Percentiles rank a stretch among this genome's conserved stretches.
These are phyloP conservation scores for Dioctria linearis DNA, from an alignment of 2,888 invertebrate genomes.

Conservation along the genomic window DNA sequence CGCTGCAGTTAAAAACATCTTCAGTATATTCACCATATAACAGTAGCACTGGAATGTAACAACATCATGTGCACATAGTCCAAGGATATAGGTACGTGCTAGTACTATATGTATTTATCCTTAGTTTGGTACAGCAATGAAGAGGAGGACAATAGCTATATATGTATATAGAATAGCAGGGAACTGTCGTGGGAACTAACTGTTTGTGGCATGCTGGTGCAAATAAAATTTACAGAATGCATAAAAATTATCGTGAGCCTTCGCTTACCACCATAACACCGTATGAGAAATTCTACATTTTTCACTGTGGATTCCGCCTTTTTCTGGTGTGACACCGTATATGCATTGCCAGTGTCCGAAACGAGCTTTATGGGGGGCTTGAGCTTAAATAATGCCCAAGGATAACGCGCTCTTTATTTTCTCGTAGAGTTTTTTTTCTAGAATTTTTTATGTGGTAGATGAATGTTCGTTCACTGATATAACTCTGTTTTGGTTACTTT, in stretches of 20 bases:
- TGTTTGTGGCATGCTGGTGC: constrained; percentile 22
- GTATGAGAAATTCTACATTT: neutral
- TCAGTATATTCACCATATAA: neutral
- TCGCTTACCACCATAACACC: constrained; percentile 5
- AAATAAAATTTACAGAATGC: constrained; percentile 34
- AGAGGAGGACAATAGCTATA: neutral
- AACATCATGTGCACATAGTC: neutral
- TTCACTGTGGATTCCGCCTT: neutral
- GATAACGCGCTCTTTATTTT: constrained; percentile 1
- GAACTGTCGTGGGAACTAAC: neutral
- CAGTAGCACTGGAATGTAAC: too few species aligned
- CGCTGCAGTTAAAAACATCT: constrained; percentile 1
- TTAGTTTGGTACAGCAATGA: neutral
- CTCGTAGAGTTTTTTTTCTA: constrained; percentile 3
- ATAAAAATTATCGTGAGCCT: constrained; percentile 26
- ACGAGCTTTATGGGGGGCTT: constrained; percentile 21
- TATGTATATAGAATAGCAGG: too few species aligned
- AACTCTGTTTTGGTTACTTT: too few species aligned
- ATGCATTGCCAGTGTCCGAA: constrained; percentile 29
- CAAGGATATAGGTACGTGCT: neutral
- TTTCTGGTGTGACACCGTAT: neutral
- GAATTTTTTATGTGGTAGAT: too few species aligned
- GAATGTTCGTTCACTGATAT: too few species aligned
- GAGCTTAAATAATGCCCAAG: constrained; percentile 20
- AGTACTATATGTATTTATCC: neutral